Percentiles rank a stretch among this genome's conserved stretches.
These are phyloP conservation scores for Sebastiscus albofasciatus DNA, from an alignment of 2,797 vertebrate species.

Conservation along the genomic window DNA sequence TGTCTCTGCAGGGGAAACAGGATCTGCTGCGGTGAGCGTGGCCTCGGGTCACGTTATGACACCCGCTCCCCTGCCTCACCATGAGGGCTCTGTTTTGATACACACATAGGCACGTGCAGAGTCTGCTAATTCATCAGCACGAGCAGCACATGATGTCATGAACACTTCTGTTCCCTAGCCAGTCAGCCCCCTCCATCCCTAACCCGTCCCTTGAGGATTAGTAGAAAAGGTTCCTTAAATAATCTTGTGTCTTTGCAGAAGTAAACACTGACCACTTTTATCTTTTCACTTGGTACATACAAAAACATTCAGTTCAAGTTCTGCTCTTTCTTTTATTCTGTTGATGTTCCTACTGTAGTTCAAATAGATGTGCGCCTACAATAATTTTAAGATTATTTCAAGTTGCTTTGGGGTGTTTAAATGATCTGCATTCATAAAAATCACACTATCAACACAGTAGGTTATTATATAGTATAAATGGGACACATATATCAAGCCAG, in stretches of 20 bases:
- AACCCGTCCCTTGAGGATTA: not conserved
- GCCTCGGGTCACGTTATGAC: conserved; percentile 31
- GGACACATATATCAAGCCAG: not conserved
- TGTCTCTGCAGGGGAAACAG: not conserved
- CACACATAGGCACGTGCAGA: not conserved
- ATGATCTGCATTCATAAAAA: not conserved
- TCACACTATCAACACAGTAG: not conserved
- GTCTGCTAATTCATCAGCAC: not conserved
- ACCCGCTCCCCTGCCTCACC: not conserved
- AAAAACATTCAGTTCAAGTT: too few species aligned
- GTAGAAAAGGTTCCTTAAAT: not conserved
- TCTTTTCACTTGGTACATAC: not conserved
- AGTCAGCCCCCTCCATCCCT: not conserved
- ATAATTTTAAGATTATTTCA: not conserved
- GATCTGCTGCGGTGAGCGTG: conserved; percentile 8
- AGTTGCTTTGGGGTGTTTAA: not conserved
- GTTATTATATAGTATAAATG: not conserved
- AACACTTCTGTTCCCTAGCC: not conserved
- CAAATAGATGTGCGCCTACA: not conserved
- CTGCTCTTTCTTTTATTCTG: not conserved
- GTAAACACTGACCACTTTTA: not conserved
- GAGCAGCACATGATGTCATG: not conserved
- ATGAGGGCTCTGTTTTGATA: not conserved
- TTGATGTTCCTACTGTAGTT: too few species aligned
- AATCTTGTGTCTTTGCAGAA: not conserved